Evolutionary conservation across 1,140 invertebrate genomes (phyloP).

Genomic region (Heliconius nattereri): DNA sequence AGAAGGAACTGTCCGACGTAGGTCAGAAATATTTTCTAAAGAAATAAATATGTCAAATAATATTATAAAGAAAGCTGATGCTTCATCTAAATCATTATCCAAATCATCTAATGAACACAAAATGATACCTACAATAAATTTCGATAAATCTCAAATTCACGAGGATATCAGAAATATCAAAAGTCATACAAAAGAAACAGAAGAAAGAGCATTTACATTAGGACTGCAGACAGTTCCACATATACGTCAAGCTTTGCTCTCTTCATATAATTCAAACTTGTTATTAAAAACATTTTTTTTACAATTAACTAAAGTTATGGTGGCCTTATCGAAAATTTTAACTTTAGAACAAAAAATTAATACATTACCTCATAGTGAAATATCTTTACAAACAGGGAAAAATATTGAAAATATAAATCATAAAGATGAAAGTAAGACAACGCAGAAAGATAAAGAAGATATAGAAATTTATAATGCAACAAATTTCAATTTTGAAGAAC

Average conservation of each 20-base stretch:
- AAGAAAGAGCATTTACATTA: conserved; percentile 55
- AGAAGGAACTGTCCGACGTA: conserved; percentile 37
- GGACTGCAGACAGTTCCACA: conserved; percentile 66
- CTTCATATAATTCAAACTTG: conserved; percentile 53
- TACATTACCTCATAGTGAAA: neutral
- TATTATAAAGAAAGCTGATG: neutral
- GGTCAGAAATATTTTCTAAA: conserved; percentile 36
- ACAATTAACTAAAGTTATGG: conserved; percentile 75
- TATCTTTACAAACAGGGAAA: neutral
- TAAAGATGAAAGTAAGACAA: neutral
- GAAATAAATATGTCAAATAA: conserved; percentile 21
- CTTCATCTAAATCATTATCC: conserved; percentile 11
- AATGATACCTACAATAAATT: neutral
- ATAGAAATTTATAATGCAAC: neutral
- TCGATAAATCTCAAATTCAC: conserved; percentile 30
- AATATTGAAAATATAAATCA: neutral
- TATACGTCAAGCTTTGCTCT: conserved; percentile 51
- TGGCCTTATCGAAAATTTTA: conserved; percentile 64
- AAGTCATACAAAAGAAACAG: conserved; percentile 36
- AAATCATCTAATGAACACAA: neutral
- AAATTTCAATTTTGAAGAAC: conserved; percentile 22
- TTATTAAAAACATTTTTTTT: conserved; percentile 74
- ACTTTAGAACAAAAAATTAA: conserved; percentile 42
- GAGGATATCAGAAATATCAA: conserved; percentile 34
- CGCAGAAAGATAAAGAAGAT: neutral